Evolutionary conservation across 2,888 invertebrate species (phyloP), one percentile per base, ranked within the genome.

Genomic region (Ophonus ardosiacus): DNA sequence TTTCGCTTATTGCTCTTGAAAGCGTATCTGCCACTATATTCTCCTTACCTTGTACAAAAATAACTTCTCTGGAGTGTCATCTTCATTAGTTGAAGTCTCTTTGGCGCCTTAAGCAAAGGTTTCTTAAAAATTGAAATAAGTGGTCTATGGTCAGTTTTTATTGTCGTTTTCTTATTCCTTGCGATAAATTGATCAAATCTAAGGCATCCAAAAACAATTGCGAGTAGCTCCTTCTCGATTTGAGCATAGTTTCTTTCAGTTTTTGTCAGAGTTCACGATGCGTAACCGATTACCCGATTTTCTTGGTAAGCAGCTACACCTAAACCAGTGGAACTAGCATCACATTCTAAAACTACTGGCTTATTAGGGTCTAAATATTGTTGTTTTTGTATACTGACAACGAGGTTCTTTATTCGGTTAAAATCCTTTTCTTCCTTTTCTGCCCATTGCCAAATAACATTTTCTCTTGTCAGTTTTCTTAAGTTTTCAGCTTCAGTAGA

Each of bases 371-470:
- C 18, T 8, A 40, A 76, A 21, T 56, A 51, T 76, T n/a, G 31
- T 17, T 21, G 17, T 21, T 15, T 24, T 6, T 81, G 13, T 21
- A 74, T 51, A 76, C 40, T 21, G 13, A 43, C 13, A 17, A 51
- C 43, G n/a, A 76, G n/a, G n/a, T 76, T 13, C 18, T 76, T 51
- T 51, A 76, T 21, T 51, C 40, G 4, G 2, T 76, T 17, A 18
- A 15, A 76, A 40, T 43, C 76, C 7, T 76, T 18, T 15, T 76
- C 76, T 85, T 85, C 13, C 61, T 84, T 57, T 71, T 51, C 21
- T 84, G 86, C 84, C 86, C 40, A 65, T 80, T 71, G 24, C 85
- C 59, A 63, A 83, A 6, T 15, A 51, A 31, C 15, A 21, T 76
- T 10, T n/a, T 76, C 51, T 51, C 31, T 40, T 7, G 51, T 51